Conservation (phyloP, 2,113 vertebrate species). For the Muntiacus muntjak region DNA sequence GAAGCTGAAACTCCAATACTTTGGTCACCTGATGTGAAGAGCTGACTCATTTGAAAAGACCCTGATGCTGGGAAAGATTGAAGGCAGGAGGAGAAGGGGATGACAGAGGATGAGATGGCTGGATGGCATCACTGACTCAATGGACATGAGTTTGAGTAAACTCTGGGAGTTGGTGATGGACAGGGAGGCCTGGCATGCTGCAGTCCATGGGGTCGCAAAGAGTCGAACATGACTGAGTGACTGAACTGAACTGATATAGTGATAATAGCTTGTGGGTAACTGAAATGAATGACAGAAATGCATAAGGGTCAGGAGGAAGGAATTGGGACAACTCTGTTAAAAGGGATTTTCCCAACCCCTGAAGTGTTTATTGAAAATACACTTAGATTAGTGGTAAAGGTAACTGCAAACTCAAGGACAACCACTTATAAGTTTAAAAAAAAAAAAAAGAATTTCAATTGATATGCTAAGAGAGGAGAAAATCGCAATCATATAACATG, state of each 20-base stretch:
- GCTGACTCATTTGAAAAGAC: neutral
- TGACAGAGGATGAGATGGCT: neutral
- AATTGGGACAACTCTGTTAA: neutral
- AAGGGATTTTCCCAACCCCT: neutral
- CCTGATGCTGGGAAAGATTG: neutral
- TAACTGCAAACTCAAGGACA: neutral
- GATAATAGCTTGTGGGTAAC: neutral
- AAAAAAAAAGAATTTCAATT: neutral
- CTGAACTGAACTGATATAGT: neutral
- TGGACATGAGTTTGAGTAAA: neutral
- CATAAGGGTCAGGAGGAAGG: neutral
- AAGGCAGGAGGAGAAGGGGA: neutral
- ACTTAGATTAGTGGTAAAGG: neutral
- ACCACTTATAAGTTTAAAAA: neutral
- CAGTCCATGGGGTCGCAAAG: neutral
- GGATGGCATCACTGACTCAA: neutral
- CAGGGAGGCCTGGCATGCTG: neutral
- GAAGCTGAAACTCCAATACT: neutral
- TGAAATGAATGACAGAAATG: neutral
- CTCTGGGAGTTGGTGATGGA: neutral
- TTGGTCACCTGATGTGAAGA: neutral
- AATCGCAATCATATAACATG: neutral
- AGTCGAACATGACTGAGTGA: accelerated
- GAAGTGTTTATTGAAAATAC: neutral
- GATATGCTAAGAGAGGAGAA: neutral